Percentiles rank a stretch among this genome's conserved stretches.
These are phyloP conservation scores for Sinocyclocheilus anshuiensis DNA, from an alignment of 2,113 vertebrate genomes.

Conservation along the genomic window DNA sequence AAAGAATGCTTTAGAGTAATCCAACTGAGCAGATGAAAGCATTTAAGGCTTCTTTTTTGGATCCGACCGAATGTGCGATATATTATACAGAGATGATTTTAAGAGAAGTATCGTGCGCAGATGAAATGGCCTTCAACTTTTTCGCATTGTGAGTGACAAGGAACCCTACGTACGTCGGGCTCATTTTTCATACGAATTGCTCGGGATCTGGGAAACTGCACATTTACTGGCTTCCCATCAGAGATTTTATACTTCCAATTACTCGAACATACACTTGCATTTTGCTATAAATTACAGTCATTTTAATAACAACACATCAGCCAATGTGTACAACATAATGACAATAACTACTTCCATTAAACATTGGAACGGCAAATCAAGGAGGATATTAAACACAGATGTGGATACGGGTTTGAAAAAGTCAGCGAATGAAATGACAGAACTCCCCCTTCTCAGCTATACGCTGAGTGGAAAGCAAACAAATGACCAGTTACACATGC, in stretches of 20 bases:
- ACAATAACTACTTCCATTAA: slow-evolving; percentile 52
- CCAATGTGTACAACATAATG: slow-evolving; percentile 42
- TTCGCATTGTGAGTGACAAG: slow-evolving; percentile 33
- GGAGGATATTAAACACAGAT: slow-evolving; percentile 42
- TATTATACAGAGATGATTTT: slow-evolving; percentile 29
- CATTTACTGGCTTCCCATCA: slow-evolving; percentile 29
- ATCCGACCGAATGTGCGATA: slow-evolving; percentile 4
- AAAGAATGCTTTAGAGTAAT: slow-evolving; percentile 12
- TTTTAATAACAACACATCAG: slow-evolving; percentile 39
- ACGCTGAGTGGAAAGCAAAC: not conserved
- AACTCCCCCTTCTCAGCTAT: slow-evolving; percentile 32
- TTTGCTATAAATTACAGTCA: slow-evolving; percentile 45
- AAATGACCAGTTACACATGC: slow-evolving; percentile 33
- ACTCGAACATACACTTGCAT: slow-evolving; percentile 16
- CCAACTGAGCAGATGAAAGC: slow-evolving; percentile 30
- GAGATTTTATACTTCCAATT: slow-evolving; percentile 35
- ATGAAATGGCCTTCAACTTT: slow-evolving; percentile 27
- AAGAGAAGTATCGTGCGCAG: slow-evolving; percentile 21
- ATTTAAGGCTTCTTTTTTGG: slow-evolving; percentile 12
- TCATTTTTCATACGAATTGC: slow-evolving; percentile 44
- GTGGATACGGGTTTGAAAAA: slow-evolving; percentile 23
- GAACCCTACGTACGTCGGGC: slow-evolving; percentile 8
- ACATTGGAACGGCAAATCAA: slow-evolving; percentile 44
- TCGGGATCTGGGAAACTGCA: slow-evolving; percentile 29
- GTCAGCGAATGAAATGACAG: slow-evolving; percentile 21